These are phyloP conservation scores for Oeneis ivallda DNA, from an alignment of 2,888 invertebrate genomes.

Conservation along the genomic window DNA sequence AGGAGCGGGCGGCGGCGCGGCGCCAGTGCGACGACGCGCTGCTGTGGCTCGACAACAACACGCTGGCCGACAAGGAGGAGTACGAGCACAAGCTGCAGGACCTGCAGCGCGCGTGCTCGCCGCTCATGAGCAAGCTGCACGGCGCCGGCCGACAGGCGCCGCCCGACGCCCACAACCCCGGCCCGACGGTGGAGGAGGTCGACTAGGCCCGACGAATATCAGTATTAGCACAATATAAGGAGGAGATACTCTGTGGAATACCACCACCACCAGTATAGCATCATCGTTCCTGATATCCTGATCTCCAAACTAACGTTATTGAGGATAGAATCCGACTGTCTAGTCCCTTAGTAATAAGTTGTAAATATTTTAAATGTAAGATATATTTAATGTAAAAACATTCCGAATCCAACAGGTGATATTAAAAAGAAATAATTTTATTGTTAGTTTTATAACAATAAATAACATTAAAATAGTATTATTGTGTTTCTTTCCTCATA, in stretches of 20 bases:
- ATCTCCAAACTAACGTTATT: not conserved
- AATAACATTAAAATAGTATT: not conserved
- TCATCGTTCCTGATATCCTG: not conserved
- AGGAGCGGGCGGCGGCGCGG: slow-evolving; percentile 83
- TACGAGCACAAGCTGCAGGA: slow-evolving; percentile 83
- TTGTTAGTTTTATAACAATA: slow-evolving; percentile 17
- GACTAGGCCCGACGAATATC: slow-evolving; percentile 30
- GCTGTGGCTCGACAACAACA: slow-evolving; percentile 87
- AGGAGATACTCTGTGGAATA: no score
- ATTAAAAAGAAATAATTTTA: slow-evolving; percentile 3
- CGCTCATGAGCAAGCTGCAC: slow-evolving; percentile 81
- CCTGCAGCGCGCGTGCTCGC: slow-evolving; percentile 80
- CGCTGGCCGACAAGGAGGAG: slow-evolving; percentile 84
- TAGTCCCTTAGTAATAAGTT: slow-evolving; percentile 5
- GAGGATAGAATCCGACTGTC: not conserved
- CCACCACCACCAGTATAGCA: no score
- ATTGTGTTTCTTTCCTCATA: not conserved
- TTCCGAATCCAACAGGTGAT: slow-evolving; percentile 38
- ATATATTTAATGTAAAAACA: slow-evolving; percentile 33
- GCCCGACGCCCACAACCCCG: not conserved
- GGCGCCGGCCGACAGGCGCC: slow-evolving; percentile 66
- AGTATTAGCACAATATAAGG: no score
- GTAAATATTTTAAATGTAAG: slow-evolving; percentile 29
- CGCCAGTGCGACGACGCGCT: slow-evolving; percentile 82
- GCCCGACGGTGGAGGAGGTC: slow-evolving; percentile 29